These are phyloP conservation scores for Lasioglossum vierecki DNA, from an alignment of 2,888 invertebrate species.

Conservation along the genomic window DNA sequence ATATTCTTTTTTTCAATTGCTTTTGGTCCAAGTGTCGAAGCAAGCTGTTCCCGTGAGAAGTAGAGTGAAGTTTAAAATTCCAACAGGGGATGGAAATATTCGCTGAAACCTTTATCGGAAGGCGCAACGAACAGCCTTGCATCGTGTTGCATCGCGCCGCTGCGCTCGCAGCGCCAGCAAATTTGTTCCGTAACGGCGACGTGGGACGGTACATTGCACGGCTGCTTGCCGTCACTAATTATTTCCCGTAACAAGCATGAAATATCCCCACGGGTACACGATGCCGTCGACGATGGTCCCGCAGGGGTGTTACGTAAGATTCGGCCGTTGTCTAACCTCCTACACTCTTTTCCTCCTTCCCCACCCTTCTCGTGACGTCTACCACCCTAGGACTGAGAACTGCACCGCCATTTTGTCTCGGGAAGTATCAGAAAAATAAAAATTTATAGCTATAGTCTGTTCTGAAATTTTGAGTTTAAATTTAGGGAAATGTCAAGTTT, in stretches of 20 bases:
- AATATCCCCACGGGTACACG: conserved; percentile 66
- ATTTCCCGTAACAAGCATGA: conserved; percentile 79
- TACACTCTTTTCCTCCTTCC: background rate
- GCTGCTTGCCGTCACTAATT: conserved; percentile 75
- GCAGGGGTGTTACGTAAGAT: conserved; percentile 52
- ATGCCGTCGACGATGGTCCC: conserved; percentile 29
- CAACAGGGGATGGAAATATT: background rate
- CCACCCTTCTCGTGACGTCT: background rate
- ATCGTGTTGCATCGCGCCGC: background rate
- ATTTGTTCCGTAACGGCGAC: conserved; percentile 71
- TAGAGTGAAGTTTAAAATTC: conserved; percentile 63
- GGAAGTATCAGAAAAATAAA: background rate
- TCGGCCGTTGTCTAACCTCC: conserved; percentile 20
- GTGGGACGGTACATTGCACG: conserved; percentile 52
- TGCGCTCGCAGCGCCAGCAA: conserved; percentile 69
- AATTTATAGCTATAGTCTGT: background rate
- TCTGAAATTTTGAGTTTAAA: too few relatives aligned
- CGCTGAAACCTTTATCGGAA: background rate
- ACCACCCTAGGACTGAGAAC: background rate
- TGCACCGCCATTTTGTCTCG: background rate
- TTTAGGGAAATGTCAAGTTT: too few relatives aligned
- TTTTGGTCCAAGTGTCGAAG: background rate
- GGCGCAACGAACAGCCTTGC: background rate
- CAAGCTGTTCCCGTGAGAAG: conserved; percentile 12
- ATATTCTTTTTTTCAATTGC: background rate